These are phyloP conservation scores for Distichodus sexfasciatus DNA, from an alignment of 2,797 vertebrate genomes.

Conservation along the genomic window DNA sequence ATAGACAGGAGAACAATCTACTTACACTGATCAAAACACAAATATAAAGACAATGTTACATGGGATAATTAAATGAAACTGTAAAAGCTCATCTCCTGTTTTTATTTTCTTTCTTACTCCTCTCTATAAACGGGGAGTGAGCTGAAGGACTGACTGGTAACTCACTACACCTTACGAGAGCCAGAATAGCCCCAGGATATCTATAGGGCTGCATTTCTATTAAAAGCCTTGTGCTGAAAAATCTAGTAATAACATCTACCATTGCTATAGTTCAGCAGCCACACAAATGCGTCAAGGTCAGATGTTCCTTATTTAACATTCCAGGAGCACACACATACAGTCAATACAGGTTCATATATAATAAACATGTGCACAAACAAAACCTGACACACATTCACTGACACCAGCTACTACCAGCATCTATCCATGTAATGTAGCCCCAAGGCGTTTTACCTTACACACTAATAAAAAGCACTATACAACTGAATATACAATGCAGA, in stretches of 20 bases:
- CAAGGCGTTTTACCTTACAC: neutral
- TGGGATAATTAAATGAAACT: neutral
- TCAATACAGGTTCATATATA: neutral
- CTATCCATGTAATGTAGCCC: neutral
- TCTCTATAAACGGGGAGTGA: slow-evolving; percentile 60
- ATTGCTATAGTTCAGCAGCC: neutral
- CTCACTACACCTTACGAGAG: no score
- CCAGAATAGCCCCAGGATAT: neutral
- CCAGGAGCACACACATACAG: neutral
- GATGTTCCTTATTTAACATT: neutral
- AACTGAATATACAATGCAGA: neutral
- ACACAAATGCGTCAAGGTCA: neutral
- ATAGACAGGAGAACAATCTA: neutral
- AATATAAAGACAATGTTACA: neutral
- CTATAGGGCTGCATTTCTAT: neutral
- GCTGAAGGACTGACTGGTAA: slow-evolving; percentile 63
- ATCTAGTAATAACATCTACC: neutral
- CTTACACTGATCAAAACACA: neutral
- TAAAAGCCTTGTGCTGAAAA: neutral
- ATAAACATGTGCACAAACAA: neutral
- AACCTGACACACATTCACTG: neutral
- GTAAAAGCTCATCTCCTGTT: slow-evolving; percentile 45
- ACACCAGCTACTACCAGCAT: neutral
- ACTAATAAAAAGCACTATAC: neutral
- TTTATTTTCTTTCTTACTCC: slow-evolving; percentile 40